Percentiles rank a stretch among this genome's conserved stretches.
Conservation (phyloP, 2,113 vertebrate species). For the Uria lomvia region DNA sequence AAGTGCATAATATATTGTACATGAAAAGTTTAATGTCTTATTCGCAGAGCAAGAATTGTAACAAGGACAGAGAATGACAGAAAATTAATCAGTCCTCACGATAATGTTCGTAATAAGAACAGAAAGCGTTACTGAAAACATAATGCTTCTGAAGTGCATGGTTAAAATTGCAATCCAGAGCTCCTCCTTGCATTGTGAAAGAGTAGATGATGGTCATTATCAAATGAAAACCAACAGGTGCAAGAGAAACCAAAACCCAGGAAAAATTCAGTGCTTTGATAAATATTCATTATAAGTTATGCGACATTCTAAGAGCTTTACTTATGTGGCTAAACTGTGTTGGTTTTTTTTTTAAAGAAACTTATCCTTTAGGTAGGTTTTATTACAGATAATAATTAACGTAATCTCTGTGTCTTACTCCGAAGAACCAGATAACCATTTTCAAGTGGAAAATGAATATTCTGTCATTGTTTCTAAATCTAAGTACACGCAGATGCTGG, state of each 20-base stretch:
- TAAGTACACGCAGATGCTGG: background rate
- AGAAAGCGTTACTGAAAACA: background rate
- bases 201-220: fast-evolving
- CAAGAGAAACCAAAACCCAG: background rate
- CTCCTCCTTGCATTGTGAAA: background rate
- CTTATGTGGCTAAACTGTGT: background rate
- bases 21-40: slow-evolving; percentile 44
- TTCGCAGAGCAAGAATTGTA: background rate
- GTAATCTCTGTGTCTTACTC: background rate
- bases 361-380: background rate
- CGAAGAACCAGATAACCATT: background rate
- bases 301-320: background rate
- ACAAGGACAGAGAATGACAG: slow-evolving; percentile 11
- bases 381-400: background rate
- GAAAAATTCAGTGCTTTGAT: background rate
- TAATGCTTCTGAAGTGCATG: background rate
- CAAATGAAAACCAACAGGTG: background rate
- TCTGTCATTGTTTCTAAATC: background rate
- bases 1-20: slow-evolving; percentile 20
- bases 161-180: background rate
- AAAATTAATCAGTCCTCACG: slow-evolving; percentile 12
- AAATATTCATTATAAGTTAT: background rate
- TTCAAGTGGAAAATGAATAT: background rate
- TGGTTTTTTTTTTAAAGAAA: background rate
- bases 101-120: background rate